Base-by-base conservation (phyloP, 2,113 vertebrate genomes). In the Dasyornis broadbenti region DNA sequence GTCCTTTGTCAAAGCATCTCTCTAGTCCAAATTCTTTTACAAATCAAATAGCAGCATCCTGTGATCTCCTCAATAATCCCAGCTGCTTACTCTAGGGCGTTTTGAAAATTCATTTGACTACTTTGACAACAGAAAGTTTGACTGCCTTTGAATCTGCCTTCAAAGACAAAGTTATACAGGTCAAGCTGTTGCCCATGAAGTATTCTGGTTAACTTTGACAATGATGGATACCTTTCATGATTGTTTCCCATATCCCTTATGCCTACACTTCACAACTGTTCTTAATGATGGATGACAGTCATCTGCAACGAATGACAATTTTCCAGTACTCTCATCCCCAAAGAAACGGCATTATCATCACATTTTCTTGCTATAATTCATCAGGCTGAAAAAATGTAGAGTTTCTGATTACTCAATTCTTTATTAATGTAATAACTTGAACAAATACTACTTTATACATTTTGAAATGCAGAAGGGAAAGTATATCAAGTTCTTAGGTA, bases 211-310 rank as follows among this genome's bases (percentile, higher is more conserved):
- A 91, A 45, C 57, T 87, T 84, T 89, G 93, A 95, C 94, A 96
- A 64, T 96, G 95, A 96, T 44, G 26, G 86, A 96, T 95, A 96
- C 80, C 44, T 92, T 95, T 94, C 88, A 76, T 77, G 86, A 82
- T 82, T 42, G 40, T 87, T 95, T 96, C 70, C 83, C 47, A 91
- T 57, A 70, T 92, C 65, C 37, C 54, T 94, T 90, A 92, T 70
- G 82, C 80, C 42, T 73, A 49, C 39, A 70, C 50, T 96, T 95
- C 90, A 82, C 82, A 91, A 68, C 50, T 77, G 70, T 73, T 82
- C 59, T 72, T 97, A 97, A 95, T 97, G 92, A 97, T 89, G 71
- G 94, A 96, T 89, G 92, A 85, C 93, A 93, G 77, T 89, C 82
- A 89, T 92, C 82, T 47, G 50, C 54, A 75, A 68, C 35, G 72